A percentile compares a stretch with the other conserved stretches of the same genome.
phyloP scores from a whole-genome alignment of 2,797 vertebrate species.

The Potorous gilbertii region DNA sequence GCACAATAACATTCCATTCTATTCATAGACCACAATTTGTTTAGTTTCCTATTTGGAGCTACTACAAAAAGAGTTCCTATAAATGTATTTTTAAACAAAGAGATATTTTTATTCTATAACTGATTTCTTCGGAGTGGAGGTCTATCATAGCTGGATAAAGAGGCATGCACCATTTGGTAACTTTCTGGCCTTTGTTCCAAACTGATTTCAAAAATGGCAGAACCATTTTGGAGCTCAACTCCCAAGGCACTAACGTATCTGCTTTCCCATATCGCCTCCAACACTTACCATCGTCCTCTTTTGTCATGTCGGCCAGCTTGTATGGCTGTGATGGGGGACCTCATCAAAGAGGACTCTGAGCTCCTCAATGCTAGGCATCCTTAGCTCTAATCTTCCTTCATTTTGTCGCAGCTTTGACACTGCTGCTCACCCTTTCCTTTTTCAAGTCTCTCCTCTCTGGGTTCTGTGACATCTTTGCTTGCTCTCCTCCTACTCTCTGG shows the following conservation, averaged over 20 bases:
- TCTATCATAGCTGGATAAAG: not conserved
- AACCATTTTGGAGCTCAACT: not conserved
- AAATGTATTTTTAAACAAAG: not conserved
- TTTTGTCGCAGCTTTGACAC: not conserved
- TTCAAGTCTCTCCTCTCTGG: not conserved
- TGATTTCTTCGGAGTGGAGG: not conserved
- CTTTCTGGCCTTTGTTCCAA: not conserved
- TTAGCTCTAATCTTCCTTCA: not conserved
- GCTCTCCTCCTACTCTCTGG: not conserved
- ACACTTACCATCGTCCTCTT: not conserved
- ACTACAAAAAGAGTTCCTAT: not conserved
- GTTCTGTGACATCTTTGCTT: not conserved
- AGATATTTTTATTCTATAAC: not conserved
- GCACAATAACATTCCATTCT: not conserved
- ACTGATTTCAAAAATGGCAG: not conserved
- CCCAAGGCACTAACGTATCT: not conserved
- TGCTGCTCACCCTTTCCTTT: not conserved
- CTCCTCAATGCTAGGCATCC: not conserved
- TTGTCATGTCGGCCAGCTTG: not conserved
- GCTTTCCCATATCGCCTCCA: not conserved
- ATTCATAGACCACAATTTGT: not conserved
- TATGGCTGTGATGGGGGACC: not conserved
- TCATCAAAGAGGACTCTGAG: not conserved
- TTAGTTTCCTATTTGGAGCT: not conserved
- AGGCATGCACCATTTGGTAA: not conserved